A percentile compares a stretch with the other conserved stretches of the same genome.
Evolutionary conservation across 2,797 vertebrate species (phyloP).

Genomic region (Sphaeramia orbicularis): DNA sequence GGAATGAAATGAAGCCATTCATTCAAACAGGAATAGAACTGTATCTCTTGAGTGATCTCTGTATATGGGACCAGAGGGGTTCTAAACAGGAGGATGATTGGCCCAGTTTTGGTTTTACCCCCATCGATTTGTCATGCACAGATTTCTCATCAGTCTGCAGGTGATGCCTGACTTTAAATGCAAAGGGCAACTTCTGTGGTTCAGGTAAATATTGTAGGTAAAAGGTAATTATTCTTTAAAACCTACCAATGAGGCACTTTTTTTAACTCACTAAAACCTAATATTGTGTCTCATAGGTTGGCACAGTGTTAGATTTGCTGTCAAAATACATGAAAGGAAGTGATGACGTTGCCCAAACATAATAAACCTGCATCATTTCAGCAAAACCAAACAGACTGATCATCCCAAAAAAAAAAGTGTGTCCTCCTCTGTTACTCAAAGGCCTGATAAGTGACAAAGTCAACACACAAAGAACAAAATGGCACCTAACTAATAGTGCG

Average conservation of each 20-base stretch:
- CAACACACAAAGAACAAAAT: conserved; percentile 42
- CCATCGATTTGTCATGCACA: conserved; percentile 25
- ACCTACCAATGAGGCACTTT: conserved; percentile 73
- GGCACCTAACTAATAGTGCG: conserved; percentile 46
- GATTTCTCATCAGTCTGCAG: conserved; percentile 10
- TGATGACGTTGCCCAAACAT: conserved; percentile 30
- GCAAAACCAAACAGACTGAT: conserved; percentile 19
- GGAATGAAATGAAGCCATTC: conserved; percentile 57
- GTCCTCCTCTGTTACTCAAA: conserved; percentile 24
- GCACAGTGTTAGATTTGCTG: conserved; percentile 63
- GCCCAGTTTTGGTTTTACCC: conserved; percentile 44
- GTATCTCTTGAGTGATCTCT: not conserved
- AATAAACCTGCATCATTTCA: conserved; percentile 34
- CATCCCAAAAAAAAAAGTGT: conserved; percentile 18
- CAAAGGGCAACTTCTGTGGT: not conserved
- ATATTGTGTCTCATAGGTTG: conserved; percentile 44
- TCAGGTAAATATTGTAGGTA: not conserved
- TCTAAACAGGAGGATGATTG: conserved; percentile 43
- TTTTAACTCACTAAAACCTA: conserved; percentile 33
- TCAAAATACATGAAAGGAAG: conserved; percentile 32
- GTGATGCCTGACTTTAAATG: not conserved
- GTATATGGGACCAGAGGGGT: conserved; percentile 32
- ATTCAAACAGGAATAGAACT: conserved; percentile 27
- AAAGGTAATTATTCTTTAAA: conserved; percentile 26
- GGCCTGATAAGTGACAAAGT: conserved; percentile 22